phyloP scores from a whole-genome alignment of 2,888 invertebrate genomes.

The Rugalucina vietnamica region DNA sequence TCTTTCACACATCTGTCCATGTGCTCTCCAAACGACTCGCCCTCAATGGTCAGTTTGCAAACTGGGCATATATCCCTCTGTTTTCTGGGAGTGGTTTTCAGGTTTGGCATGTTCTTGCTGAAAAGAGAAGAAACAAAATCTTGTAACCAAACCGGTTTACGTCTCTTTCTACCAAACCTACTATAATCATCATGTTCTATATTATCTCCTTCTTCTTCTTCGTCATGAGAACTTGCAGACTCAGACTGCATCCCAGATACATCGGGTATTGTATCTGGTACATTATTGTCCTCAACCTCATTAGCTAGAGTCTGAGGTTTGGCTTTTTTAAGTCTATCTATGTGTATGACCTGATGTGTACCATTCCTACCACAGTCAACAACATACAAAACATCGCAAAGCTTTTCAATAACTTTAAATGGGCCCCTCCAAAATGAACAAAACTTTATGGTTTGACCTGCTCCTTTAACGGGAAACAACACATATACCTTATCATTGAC shows the following conservation, averaged over 20 bases:
- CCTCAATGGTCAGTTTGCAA: not conserved
- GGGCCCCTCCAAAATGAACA: slow-evolving; percentile 44
- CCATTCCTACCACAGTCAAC: slow-evolving; percentile 41
- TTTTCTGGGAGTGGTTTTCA: not conserved
- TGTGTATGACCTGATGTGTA: slow-evolving; percentile 11
- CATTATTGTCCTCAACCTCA: too few species aligned
- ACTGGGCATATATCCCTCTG: not conserved
- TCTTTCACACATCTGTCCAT: not conserved
- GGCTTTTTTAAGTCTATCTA: slow-evolving; percentile 15
- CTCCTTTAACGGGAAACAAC: slow-evolving; percentile 52
- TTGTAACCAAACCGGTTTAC: slow-evolving; percentile 27
- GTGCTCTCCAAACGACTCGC: not conserved
- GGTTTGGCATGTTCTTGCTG: slow-evolving; percentile 9
- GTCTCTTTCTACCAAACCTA: slow-evolving; percentile 1
- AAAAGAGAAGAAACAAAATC: slow-evolving; percentile 37
- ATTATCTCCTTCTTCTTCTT: too few species aligned
- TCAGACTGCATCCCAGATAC: too few species aligned
- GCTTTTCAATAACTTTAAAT: slow-evolving; percentile 28
- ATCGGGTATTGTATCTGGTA: too few species aligned
- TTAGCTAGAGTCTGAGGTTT: not conserved
- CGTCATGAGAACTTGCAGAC: too few species aligned
- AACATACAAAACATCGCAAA: slow-evolving; percentile 46
- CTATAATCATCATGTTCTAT: too few species aligned
- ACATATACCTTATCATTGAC: slow-evolving; percentile 48
- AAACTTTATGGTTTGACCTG: slow-evolving; percentile 43